Base-by-base conservation (phyloP, 2,113 vertebrate genomes). In the Lota lota region DNA sequence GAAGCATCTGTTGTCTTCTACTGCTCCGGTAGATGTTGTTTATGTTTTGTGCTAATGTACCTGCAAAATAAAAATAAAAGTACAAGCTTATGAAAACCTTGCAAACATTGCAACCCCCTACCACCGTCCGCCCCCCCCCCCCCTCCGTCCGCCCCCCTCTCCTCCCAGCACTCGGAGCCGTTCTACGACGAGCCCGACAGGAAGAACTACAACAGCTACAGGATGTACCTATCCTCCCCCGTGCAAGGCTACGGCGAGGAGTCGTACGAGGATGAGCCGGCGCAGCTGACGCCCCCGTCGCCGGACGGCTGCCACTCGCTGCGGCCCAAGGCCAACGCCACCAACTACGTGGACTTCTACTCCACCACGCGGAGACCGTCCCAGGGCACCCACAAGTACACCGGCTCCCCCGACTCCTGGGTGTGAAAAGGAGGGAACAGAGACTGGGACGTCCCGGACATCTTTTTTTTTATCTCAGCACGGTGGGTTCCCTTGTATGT, bases 301-400 rank as follows among this genome's bases (percentile, higher is more conserved):
- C 60, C 90, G 61, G 83, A 94, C 40, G 95, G 95, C 89, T 95
- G 92, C 67, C 95, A 93, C 65, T 91, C 85, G 18, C 88, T 95
- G 19, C 93, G 89, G 82, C 94, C 98, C 81, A 98, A 98, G 89
- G 94, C 95, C 28, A 92, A 94, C 40, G 40, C 40, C 88, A 98
- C 96, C 82, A 98, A 99, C 91, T 99, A 99, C 0, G 96, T 99
- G 90, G 97, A 99, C 93, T 99, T 99, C 92, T 99, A 97, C 90
- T 97, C 97, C 88, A 96, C 96, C 83, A 94, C 95, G 64, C 93
- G 94, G 83, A 94, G 94, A 87, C 96, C 95, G 88, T 96, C 96
- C 56, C 95, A 96, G 71, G 90, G 95, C 90, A 94, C 95, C 68
- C 95, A 95, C 90, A 95, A 97, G 85, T 98, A 97, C 90, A 97